phyloP scores from a whole-genome alignment of 2,888 invertebrate genomes.

The Nomada fabriciana region DNA sequence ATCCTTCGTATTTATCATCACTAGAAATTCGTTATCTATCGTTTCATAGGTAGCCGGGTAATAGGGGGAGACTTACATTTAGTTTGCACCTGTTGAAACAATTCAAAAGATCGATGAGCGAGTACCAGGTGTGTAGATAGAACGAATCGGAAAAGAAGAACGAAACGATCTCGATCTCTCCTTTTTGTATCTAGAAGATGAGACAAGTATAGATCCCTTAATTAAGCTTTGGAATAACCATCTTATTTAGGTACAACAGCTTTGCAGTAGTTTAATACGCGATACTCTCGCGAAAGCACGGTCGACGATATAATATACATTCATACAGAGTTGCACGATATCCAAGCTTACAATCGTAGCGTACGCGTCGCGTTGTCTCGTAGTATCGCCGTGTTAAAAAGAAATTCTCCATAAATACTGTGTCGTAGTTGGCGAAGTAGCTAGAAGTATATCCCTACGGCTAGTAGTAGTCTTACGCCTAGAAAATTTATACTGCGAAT shows the following conservation, averaged over 20 bases:
- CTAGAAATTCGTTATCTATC: slow-evolving; percentile 37
- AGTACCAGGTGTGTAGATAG: slow-evolving; percentile 36
- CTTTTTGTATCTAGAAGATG: not conserved
- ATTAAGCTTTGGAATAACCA: slow-evolving; percentile 70
- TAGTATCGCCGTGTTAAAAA: slow-evolving; percentile 45
- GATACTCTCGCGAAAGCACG: slow-evolving; percentile 63
- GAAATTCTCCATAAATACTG: slow-evolving; percentile 81
- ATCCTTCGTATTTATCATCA: slow-evolving; percentile 43
- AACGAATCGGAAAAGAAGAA: slow-evolving; percentile 21
- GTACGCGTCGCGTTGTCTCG: not conserved
- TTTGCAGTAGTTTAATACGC: slow-evolving; percentile 67
- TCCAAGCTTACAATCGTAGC: slow-evolving; percentile 52
- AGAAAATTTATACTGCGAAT: slow-evolving; percentile 58
- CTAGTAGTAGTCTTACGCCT: slow-evolving; percentile 65
- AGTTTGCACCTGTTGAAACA: slow-evolving; percentile 44
- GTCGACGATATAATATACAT: slow-evolving; percentile 62
- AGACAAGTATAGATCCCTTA: slow-evolving; percentile 48
- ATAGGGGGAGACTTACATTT: slow-evolving; percentile 11
- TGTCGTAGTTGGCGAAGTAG: slow-evolving; percentile 82
- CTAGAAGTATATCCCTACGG: slow-evolving; percentile 72
- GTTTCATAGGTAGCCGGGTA: slow-evolving; percentile 32
- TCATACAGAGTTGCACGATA: slow-evolving; percentile 68
- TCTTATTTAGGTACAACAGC: slow-evolving; percentile 66
- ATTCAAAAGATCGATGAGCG: slow-evolving; percentile 26
- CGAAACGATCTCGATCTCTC: slow-evolving; percentile 3